Conservation (phyloP, 1,140 invertebrate species). For the Asbolus verrucosus region DNA sequence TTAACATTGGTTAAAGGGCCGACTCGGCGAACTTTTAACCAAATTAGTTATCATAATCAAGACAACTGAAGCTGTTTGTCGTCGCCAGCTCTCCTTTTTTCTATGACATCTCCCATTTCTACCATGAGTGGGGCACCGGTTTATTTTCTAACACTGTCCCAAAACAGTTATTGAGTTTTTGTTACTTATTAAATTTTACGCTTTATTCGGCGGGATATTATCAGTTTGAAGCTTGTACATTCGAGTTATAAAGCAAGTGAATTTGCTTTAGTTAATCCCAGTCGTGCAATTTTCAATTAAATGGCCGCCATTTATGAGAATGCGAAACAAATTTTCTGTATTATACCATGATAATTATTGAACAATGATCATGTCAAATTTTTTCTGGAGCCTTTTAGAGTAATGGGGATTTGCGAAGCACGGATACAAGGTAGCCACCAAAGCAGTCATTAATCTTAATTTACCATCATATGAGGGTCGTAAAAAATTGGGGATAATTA, state of each 20-base stretch:
- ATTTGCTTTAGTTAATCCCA: background rate
- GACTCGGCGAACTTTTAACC: background rate
- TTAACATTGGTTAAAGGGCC: slow-evolving; percentile 1
- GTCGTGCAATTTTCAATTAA: slow-evolving; percentile 17
- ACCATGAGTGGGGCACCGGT: too few relatives aligned
- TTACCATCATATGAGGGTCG: slow-evolving; percentile 41
- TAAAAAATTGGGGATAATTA: slow-evolving; percentile 42
- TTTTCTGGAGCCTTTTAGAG: slow-evolving; percentile 24
- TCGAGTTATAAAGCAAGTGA: slow-evolving; percentile 9
- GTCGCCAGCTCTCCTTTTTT: background rate
- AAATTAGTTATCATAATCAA: slow-evolving; percentile 10
- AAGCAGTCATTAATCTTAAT: slow-evolving; percentile 43
- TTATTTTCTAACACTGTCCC: background rate
- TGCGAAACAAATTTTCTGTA: background rate
- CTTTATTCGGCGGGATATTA: slow-evolving; percentile 1
- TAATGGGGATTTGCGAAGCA: slow-evolving; percentile 32
- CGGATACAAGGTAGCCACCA: slow-evolving; percentile 29
- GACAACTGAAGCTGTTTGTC: too few relatives aligned
- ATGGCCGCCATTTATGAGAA: slow-evolving; percentile 1
- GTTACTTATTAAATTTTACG: slow-evolving; percentile 2
- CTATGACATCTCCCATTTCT: too few relatives aligned
- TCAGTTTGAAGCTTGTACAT: slow-evolving; percentile 17
- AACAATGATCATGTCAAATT: slow-evolving; percentile 15
- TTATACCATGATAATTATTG: background rate
- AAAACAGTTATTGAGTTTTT: slow-evolving; percentile 1